Base-by-base conservation (phyloP, 2,888 invertebrate genomes). In the Erannis defoliaria region DNA sequence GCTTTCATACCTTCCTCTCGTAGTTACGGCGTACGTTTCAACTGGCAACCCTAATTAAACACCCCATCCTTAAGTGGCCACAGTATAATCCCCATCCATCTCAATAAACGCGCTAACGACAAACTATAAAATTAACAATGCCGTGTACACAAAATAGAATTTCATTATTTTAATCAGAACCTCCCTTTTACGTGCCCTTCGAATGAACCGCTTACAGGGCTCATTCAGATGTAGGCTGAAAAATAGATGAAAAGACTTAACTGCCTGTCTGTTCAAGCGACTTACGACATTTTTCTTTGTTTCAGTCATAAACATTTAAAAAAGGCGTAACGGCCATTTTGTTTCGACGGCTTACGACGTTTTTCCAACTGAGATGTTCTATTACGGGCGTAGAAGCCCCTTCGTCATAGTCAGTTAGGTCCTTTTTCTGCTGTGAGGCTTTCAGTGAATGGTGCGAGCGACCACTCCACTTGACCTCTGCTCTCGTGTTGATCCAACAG, bases 91-190 rank as follows among this genome's bases (percentile, higher is more conserved):
- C 14, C 49, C 61, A 61, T 64, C 37, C 59, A 58, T 65, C 65
- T 63, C 58, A 65, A 62, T 68, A 62, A 68, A 66, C 58, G 46
- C 48, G 56, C 54, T 68, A 57, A 75, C 73, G 68, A 71, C 72
- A 72, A 78, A 76, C 75, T 72, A 73, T 74, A 72, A 74, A 76
- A 75, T 77, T 74, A 81, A 78, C 77, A 73, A 70, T 70, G 64
- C 70, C 73, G 68, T 46, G 55, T 46, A 61, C 51, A 72, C 71
- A 69, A 80, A 82, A 81, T 80, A 81, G 80, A 81, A 77, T 79
- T 78, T 78, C 78, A 78, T 82, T 83, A 82, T 81, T 83, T 83
- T 81, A 80, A 82, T 84, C 80, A 73, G 71, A 67, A 76, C 74
- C 74, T 54, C 54, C 55, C 59, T 40, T 46, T 48, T 48, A 61